Conservation (phyloP, 2,113 vertebrate species). For the Catagonus wagneri region DNA sequence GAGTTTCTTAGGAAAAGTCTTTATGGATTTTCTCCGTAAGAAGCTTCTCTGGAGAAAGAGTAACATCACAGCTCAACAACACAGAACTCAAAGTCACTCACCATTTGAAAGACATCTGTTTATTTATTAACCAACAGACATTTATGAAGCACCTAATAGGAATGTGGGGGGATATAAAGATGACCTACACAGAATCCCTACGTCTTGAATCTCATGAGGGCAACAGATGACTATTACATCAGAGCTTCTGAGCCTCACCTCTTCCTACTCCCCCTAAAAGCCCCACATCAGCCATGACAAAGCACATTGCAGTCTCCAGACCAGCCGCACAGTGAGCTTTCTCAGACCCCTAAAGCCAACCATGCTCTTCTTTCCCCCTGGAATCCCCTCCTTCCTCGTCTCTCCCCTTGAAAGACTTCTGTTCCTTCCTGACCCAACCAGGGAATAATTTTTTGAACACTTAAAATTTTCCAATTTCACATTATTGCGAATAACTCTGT, state of each 20-base stretch:
- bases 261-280: neutral
- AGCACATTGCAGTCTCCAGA: neutral
- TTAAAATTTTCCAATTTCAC: neutral
- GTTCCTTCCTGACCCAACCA: neutral
- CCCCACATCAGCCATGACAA: rapidly evolving
- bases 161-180: neutral
- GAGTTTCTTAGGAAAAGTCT: neutral
- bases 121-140: neutral
- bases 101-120: neutral
- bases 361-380: neutral
- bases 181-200: neutral
- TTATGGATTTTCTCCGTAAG: neutral
- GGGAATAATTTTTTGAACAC: neutral
- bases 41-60: neutral
- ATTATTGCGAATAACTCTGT: neutral
- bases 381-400: neutral
- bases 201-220: neutral
- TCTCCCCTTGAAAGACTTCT: neutral
- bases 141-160: neutral
- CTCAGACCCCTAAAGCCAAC: neutral
- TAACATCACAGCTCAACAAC: neutral
- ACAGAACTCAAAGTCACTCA: neutral
- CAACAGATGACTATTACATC: rapidly evolving
- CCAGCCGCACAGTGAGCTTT: rapidly evolving
- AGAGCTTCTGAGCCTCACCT: neutral